These are phyloP conservation scores for Blomia tropicalis DNA, from an alignment of 2,888 invertebrate species.

Conservation along the genomic window DNA sequence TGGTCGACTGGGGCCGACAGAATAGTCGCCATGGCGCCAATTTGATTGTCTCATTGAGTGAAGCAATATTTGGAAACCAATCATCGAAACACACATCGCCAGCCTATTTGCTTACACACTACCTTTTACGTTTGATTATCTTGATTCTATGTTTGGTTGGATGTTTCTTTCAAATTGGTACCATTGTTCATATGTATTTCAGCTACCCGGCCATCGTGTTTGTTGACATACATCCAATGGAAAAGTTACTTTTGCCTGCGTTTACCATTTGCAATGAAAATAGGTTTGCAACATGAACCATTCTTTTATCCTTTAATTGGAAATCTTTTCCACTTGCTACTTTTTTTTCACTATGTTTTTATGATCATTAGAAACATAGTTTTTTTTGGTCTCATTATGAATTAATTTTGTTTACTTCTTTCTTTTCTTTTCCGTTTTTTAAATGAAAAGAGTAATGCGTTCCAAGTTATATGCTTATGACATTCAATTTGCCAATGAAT, in stretches of 20 bases:
- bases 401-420: too few relatives aligned
- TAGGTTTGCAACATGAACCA: too few relatives aligned
- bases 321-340: neutral
- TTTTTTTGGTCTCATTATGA: neutral
- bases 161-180: slow-evolving; percentile 16
- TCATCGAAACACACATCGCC: neutral
- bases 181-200: slow-evolving; percentile 18
- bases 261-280: slow-evolving; percentile 24
- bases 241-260: slow-evolving; percentile 19
- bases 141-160: slow-evolving; percentile 10
- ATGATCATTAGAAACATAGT: neutral
- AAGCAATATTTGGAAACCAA: neutral
- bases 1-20: neutral
- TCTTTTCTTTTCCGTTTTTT: too few relatives aligned
- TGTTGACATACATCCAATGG: slow-evolving; percentile 18
- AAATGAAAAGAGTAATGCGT: slow-evolving; percentile 15
- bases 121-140: slow-evolving; percentile 11
- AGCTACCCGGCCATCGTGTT: slow-evolving; percentile 20
- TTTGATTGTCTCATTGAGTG: neutral
- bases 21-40: neutral
- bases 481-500: neutral
- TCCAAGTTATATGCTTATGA: slow-evolving; percentile 10
- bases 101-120: slow-evolving; percentile 9
- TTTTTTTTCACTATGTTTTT: neutral
- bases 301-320: neutral